Base-by-base conservation (phyloP, 2,113 vertebrate species). In the Equus przewalskii region DNA sequence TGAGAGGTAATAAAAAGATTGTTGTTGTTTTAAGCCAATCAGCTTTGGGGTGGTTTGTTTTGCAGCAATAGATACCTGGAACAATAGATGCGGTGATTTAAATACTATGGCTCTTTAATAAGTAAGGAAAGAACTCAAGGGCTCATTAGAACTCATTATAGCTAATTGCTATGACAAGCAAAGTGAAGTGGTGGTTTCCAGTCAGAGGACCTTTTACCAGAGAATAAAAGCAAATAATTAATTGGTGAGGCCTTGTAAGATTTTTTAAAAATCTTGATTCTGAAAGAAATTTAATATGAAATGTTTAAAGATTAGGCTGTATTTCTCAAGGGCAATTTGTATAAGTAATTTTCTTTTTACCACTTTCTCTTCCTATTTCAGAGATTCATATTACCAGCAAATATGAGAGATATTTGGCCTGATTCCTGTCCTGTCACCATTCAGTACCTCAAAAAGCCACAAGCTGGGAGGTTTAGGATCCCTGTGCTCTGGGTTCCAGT, bases 171-270 rank as follows among this genome's bases (percentile, higher is more conserved):
- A 13, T 56, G 62, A 87, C 44, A 88, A 92, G 41, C 33, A 90
- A 92, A 56, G 62, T 67, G 33, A 89, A 94, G 73, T 60, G 65
- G 82, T 93, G 36, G 26, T 93, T 98, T 98, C 89, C 87, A 96
- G 86, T 93, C 73, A 94, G 62, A 94, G 70, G 21, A 88, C 62
- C 58, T 80, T 30, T 84, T 89, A 83, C 30, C 49, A 82, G 36
- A 60, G 44, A 97, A 96, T 92, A 70, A 92, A 97, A 72, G 46
- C 36, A 95, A 96, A 95, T 95, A 86, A 70, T 70, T 90, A 72
- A 78, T 89, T 78, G 64, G 5, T 75, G 58, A 96, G 54, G 33
- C 26, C 60, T 94, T 96, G 24, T 58, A 83, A 82, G 30, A 30
- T n/a, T 33, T 41, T 67, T 88, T n/a, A 15, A 49, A 87, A 89